Percentiles rank a stretch among this genome's conserved stretches.
Conservation (phyloP, 1,140 invertebrate species). For the Diprion similis region DNA sequence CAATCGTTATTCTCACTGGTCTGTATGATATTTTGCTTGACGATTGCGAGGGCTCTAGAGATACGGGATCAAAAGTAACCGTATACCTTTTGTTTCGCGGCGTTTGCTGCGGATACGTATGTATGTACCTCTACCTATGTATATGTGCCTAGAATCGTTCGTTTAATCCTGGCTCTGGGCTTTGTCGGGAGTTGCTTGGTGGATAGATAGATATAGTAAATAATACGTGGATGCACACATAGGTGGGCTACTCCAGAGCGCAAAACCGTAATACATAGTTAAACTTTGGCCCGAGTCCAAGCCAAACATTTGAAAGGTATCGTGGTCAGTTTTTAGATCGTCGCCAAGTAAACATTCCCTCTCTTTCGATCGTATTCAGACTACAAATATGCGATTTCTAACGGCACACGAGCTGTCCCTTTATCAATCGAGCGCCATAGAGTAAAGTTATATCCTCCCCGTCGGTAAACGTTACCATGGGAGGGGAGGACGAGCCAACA, state of each 20-base stretch:
- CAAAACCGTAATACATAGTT: conserved; percentile 3
- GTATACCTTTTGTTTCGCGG: neutral
- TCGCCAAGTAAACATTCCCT: conserved; percentile 7
- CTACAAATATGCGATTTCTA: neutral
- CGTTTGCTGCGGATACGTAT: no score
- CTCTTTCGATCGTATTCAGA: neutral
- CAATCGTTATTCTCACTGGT: no score
- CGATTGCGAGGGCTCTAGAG: no score
- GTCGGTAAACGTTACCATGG: no score
- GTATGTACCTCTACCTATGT: no score
- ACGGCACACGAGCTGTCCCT: neutral
- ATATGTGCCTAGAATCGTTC: neutral
- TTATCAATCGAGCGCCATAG: neutral
- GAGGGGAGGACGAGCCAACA: no score
- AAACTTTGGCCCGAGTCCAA: neutral
- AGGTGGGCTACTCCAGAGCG: neutral
- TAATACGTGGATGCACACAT: conserved; percentile 1
- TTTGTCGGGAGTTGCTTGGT: neutral
- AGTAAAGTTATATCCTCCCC: no score
- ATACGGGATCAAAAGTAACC: neutral
- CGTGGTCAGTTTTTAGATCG: conserved; percentile 7
- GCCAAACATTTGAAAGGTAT: conserved; percentile 5
- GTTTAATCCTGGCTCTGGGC: neutral
- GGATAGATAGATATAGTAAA: neutral
- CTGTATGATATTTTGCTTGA: no score